Percentiles rank a stretch among this genome's conserved stretches.
Conservation (phyloP, 2,113 vertebrate species). For the Heliornis fulica region DNA sequence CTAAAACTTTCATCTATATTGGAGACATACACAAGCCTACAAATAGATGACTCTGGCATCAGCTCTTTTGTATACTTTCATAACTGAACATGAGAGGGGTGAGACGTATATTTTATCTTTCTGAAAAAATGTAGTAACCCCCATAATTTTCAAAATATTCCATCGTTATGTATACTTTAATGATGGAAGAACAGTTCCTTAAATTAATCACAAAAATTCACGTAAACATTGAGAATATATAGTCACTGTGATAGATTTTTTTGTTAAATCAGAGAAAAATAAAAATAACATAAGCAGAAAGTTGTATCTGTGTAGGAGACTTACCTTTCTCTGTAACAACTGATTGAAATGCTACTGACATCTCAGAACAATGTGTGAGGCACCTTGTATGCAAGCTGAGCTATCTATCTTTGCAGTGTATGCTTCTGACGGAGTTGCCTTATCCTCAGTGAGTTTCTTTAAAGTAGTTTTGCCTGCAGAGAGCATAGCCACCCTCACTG, state of each 20-base stretch:
- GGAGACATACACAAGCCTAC: not conserved
- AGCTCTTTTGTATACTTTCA: not conserved
- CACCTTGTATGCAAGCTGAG: not conserved
- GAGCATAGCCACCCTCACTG: not conserved
- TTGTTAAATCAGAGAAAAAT: not conserved
- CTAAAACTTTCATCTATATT: not conserved
- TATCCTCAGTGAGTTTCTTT: not conserved
- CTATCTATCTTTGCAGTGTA: not conserved
- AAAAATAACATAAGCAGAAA: not conserved
- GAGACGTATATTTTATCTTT: not conserved
- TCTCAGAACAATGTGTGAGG: not conserved
- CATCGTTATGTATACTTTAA: not conserved
- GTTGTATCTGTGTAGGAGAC: not conserved
- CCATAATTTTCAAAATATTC: not conserved
- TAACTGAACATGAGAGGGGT: not conserved
- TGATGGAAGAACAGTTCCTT: not conserved
- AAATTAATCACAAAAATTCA: not conserved
- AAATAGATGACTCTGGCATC: not conserved
- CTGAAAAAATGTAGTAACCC: not conserved
- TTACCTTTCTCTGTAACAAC: not conserved
- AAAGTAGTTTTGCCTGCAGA: slow-evolving; percentile 2
- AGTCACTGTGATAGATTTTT: not conserved
- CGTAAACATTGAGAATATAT: not conserved
- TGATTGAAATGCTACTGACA: not conserved
- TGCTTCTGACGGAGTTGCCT: not conserved